Base-by-base conservation (phyloP, 2,888 invertebrate species). In the Dolomedes plantarius region DNA sequence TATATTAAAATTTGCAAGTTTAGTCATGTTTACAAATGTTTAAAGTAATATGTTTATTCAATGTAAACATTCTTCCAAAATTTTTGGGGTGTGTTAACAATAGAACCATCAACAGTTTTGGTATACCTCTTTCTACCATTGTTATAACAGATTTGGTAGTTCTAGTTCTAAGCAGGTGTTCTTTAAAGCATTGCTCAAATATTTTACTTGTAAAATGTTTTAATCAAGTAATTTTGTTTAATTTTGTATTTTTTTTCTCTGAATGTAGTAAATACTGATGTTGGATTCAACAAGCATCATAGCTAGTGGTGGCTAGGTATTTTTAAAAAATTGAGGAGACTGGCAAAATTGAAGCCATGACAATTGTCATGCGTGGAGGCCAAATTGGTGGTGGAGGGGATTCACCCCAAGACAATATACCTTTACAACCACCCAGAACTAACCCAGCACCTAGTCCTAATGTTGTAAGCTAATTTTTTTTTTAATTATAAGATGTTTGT, bases 331-430 rank as follows among this genome's bases (percentile, higher is more conserved):
- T 39, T n/a, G 41, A 29, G 23, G 27, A 68, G 67, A 36, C 29
- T 73, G 64, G 39, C 23, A 11, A 56, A 39, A 31, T 73, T 82
- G 31, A 31, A 79, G 56, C 41, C 78, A 91, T 91, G 91, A 91
- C 91, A 27, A 91, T 91, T 78, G 90, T 90, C 72, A 91, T 91
- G 91, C 90, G 90, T 81, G 90, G 91, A 86, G 90, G 90, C 88
- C 91, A 90, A 74, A 90, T 90, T 76, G 91, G 90, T 72, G 56
- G 56, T 56, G 91, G 87, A 28, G 91, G 90, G 23, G 91, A 91
- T 87, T 89, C 90, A 68, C 90, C 90, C 16, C 91, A 90, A 86
- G 90, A 91, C 69, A 90, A 89, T 78, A 86, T 68, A 62, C 89
- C 87, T 71, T 65, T 72, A 50, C 89, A 86, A 29, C 73, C 86